Conservation (phyloP, 1,140 invertebrate species). For the Aphidius ervi region DNA sequence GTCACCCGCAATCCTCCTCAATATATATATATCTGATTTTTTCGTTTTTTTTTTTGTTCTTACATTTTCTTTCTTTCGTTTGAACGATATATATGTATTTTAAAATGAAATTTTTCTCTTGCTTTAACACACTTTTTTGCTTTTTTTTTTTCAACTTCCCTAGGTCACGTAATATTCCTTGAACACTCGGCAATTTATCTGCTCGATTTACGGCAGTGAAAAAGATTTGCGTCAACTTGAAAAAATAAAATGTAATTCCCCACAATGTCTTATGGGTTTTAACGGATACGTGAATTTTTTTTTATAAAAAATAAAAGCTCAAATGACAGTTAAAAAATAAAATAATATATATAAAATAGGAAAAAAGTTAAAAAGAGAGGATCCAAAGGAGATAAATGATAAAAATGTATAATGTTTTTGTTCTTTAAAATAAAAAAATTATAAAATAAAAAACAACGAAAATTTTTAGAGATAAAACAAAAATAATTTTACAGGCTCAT, state of each 20-base stretch:
- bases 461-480: conserved; percentile 28
- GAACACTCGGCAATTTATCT: too few relatives aligned
- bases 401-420: background rate
- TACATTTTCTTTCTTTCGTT: conserved; percentile 3
- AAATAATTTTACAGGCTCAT: conserved; percentile 52
- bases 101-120: background rate
- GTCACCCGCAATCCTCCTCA: conserved; percentile 15
- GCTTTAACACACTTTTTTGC: background rate
- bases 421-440: conserved; percentile 13
- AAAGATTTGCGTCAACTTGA: too few relatives aligned
- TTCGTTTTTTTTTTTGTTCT: background rate
- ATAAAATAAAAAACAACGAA: conserved; percentile 17
- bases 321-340: too few relatives aligned
- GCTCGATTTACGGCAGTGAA: too few relatives aligned
- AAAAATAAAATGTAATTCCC: too few relatives aligned
- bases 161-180: background rate
- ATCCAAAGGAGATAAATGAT: background rate
- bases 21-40: background rate
- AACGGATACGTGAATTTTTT: too few relatives aligned
- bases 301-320: too few relatives aligned
- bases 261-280: too few relatives aligned
- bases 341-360: too few relatives aligned
- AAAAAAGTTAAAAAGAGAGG: background rate
- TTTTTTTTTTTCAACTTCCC: background rate
- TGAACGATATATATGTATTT: background rate